A percentile compares a stretch with the other conserved stretches of the same genome.
phyloP scores from a whole-genome alignment of 2,113 vertebrate species.

The Myotis brandtii region DNA sequence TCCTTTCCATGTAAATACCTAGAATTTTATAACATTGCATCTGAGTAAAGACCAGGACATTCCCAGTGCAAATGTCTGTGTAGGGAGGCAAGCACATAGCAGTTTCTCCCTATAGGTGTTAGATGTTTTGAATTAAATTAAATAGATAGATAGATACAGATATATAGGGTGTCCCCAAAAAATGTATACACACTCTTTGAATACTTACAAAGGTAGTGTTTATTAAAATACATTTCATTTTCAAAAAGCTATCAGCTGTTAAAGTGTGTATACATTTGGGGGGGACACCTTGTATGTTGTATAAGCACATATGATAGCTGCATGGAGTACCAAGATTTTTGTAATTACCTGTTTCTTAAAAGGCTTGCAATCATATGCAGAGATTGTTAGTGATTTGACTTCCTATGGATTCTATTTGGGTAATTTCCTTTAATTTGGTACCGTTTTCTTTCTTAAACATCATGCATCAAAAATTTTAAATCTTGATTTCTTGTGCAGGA shows the following conservation, averaged over 20 bases:
- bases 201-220: no score
- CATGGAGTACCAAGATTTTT: background rate
- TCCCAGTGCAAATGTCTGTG: background rate
- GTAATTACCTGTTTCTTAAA: slow-evolving; percentile 3
- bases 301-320: background rate
- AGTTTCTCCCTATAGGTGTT: background rate
- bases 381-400: background rate
- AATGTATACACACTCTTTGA: no score
- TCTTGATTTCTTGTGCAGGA: background rate
- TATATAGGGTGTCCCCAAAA: background rate
- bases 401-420: background rate
- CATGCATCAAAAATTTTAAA: background rate
- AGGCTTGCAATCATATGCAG: background rate
- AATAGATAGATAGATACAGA: background rate
- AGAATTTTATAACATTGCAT: background rate
- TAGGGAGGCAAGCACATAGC: background rate
- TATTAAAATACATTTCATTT: no score
- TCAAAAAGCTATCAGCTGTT: no score
- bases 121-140: background rate
- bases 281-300: background rate
- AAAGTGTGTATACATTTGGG: no score
- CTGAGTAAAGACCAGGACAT: background rate
- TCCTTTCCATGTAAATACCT: background rate
- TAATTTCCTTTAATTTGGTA: slow-evolving; percentile 16
- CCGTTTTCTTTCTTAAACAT: background rate